Conservation (phyloP, 2,113 vertebrate genomes). For the Otocyon megalotis region DNA sequence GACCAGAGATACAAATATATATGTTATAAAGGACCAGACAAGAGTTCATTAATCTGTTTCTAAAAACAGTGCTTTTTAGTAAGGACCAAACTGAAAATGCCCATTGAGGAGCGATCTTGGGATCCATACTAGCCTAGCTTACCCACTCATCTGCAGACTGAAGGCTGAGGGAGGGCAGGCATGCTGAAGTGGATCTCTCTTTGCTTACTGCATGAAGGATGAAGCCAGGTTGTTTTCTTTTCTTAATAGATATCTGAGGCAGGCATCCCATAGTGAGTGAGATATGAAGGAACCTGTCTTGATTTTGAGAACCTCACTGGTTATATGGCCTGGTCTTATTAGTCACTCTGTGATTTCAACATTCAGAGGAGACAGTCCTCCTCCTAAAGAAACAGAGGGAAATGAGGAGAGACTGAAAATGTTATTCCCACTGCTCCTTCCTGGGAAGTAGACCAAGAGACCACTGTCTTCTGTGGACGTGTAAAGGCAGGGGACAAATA, state of each 20-base stretch:
- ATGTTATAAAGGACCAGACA: not conserved
- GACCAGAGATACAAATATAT: not conserved
- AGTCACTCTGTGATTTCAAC: not conserved
- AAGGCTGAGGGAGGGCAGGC: not conserved
- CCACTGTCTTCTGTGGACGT: not conserved
- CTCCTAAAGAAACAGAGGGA: not conserved
- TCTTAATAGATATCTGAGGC: not conserved
- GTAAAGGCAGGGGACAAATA: not conserved
- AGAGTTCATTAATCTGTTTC: not conserved
- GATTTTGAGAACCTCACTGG: not conserved
- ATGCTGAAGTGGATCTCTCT: not conserved
- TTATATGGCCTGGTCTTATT: not conserved
- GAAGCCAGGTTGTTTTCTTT: not conserved
- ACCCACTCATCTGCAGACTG: no score
- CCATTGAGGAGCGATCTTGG: not conserved
- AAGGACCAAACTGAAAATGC: not conserved
- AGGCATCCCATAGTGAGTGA: not conserved
- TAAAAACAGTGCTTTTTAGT: not conserved
- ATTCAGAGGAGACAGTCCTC: not conserved
- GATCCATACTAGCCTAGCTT: fast-evolving
- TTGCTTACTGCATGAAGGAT: not conserved
- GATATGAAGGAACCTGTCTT: not conserved
- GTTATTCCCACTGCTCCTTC: not conserved
- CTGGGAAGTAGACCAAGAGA: not conserved
- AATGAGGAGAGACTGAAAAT: not conserved